Evolutionary conservation across 2,888 invertebrate genomes (phyloP).

Genomic region (Odontomyia ornata): DNA sequence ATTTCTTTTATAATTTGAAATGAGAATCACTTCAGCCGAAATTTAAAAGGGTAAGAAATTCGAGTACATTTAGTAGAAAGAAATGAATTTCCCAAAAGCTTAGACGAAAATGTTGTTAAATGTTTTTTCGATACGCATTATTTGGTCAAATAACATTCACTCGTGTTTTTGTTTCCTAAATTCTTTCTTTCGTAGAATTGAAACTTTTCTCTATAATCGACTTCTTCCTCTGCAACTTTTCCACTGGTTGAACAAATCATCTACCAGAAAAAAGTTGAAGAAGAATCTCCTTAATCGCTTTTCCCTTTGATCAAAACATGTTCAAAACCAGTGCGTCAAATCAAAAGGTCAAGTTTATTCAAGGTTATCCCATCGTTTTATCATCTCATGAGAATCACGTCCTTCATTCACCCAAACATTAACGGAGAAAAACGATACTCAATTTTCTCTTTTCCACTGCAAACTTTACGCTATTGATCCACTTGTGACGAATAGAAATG

Average conservation of each 20-base stretch:
- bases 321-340: not conserved
- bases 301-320: not conserved
- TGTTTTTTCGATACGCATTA: too few relatives aligned
- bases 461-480: not conserved
- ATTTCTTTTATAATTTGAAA: too few relatives aligned
- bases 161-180: too few relatives aligned
- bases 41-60: too few relatives aligned
- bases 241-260: not conserved
- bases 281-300: not conserved
- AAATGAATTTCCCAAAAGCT: too few relatives aligned
- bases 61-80: too few relatives aligned
- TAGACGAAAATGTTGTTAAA: too few relatives aligned
- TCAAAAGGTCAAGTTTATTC: constrained; percentile 19
- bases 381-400: not conserved
- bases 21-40: too few relatives aligned
- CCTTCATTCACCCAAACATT: not conserved
- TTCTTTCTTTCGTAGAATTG: too few relatives aligned
- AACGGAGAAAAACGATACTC: not conserved
- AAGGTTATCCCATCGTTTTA: not conserved
- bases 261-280: not conserved
- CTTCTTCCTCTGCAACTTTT: not conserved
- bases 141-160: too few relatives aligned
- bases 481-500: not conserved
- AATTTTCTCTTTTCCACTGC: not conserved
- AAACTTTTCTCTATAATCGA: not conserved